A percentile compares a stretch with the other conserved stretches of the same genome.
phyloP scores from a whole-genome alignment of 2,888 invertebrate species.

The Aelia acuminata region DNA sequence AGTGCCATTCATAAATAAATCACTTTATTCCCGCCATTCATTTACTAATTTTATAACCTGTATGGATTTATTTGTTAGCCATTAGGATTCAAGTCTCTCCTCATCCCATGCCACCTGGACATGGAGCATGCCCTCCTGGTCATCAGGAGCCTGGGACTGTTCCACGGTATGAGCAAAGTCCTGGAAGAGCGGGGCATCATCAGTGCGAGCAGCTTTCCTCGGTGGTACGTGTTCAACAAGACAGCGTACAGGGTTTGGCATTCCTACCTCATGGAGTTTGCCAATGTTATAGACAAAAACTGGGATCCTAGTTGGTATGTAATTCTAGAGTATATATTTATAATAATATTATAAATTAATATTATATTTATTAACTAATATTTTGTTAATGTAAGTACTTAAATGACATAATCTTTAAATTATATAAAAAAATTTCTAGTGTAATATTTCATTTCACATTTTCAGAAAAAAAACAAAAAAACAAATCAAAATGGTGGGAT shows the following conservation, averaged over 20 bases:
- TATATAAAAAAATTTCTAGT: too few species aligned
- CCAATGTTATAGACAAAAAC: background rate
- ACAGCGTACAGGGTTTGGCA: background rate
- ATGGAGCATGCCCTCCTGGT: constrained; percentile 20
- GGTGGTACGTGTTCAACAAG: constrained; percentile 16
- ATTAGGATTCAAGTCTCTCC: constrained; percentile 11
- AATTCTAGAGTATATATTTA: too few species aligned
- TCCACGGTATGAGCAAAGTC: background rate
- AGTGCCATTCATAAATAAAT: too few species aligned
- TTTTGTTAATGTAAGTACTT: too few species aligned
- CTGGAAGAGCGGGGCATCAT: constrained; percentile 17
- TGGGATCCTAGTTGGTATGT: constrained; percentile 5
- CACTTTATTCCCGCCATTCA: too few species aligned
- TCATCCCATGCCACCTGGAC: background rate
- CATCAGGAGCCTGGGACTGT: background rate
- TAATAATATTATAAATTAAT: too few species aligned
- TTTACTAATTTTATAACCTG: too few species aligned
- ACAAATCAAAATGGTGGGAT: too few species aligned
- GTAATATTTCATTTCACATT: too few species aligned
- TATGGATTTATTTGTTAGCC: background rate
- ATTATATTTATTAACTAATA: too few species aligned
- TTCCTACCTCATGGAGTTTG: constrained; percentile 18
- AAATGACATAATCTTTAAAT: too few species aligned
- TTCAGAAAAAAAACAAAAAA: too few species aligned
- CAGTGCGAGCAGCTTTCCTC: background rate